Percentiles rank a stretch among this genome's conserved stretches.
Evolutionary conservation across 2,797 vertebrate genomes (phyloP).

Genomic region (Hyperoplus immaculatus): DNA sequence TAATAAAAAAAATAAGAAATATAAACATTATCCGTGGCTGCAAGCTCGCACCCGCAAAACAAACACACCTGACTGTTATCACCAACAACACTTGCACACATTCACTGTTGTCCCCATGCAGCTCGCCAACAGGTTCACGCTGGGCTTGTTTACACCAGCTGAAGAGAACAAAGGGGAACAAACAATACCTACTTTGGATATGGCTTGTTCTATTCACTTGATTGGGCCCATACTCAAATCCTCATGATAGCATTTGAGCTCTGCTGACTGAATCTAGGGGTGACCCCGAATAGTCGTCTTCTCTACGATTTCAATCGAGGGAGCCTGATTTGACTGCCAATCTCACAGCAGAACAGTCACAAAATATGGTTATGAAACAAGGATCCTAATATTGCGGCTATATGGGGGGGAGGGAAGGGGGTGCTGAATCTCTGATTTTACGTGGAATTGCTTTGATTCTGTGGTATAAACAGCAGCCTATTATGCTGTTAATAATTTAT

Average conservation of each 20-base stretch:
- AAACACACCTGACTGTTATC: constrained; percentile 55
- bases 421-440: too few species aligned
- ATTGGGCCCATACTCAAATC: neutral
- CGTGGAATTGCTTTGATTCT: too few species aligned
- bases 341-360: too few species aligned
- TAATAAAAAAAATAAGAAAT: neutral
- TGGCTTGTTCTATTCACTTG: constrained; percentile 11
- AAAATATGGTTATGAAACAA: too few species aligned
- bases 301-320: too few species aligned
- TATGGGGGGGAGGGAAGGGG: too few species aligned
- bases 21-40: constrained; percentile 25
- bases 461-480: too few species aligned
- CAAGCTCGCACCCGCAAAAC: constrained; percentile 24
- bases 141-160: constrained; percentile 41
- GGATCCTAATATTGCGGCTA: too few species aligned
- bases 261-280: constrained; percentile 8
- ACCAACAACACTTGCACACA: constrained; percentile 56
- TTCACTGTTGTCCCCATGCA: constrained; percentile 46
- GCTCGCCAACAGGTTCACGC: constrained; percentile 32
- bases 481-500: too few species aligned
- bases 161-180: constrained; percentile 12
- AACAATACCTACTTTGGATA: constrained; percentile 24
- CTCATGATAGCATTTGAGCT: constrained; percentile 1
- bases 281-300: neutral
- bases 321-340: too few species aligned